Evolutionary conservation across 2,888 invertebrate genomes (phyloP), one percentile per base, ranked within the genome.

Genomic region (Ischnus inquisitorius): DNA sequence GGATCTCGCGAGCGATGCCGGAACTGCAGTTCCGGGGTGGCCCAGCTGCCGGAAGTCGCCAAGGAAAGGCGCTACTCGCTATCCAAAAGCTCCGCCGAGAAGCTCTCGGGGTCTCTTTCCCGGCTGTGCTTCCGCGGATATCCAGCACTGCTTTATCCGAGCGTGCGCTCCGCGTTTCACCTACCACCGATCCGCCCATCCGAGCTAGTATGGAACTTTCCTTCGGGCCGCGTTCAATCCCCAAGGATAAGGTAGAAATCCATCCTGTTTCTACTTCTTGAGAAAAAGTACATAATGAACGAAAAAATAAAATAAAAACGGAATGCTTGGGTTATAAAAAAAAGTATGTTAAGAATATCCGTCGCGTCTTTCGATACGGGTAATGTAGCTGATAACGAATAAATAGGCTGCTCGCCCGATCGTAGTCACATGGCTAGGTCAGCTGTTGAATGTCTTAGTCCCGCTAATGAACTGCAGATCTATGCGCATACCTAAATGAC

Each of bases 41-140:
- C 89, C 89, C 91, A 90, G 89, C 90, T 90, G 90, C 89, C 91
- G 91, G 91, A 92, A 92, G 91, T 90, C 82, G 88, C 89, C 90
- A 86, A 88, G 88, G 89, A 89, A 89, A 90, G 90, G 91, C 90
- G 91, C 92, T 90, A 87, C 88, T 87, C 88, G 86, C 85, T 74
- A 41, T 54, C 41, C 51, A 82, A 89, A n/a, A 90, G 90, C 91
- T 90, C 91, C 87, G 87, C 87, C 89, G 90, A 87, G 87, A 85
- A 90, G 89, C 89, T 88, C 87, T 85, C 71, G 60, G 60, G 41
- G 71, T 48, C 43, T 77, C 77, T 84, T 83, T 87, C 79, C 75
- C 54, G 69, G 82, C 75, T 57, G 68, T 69, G 57, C 69, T 71
- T 74, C 72, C 75, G 76, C 76, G 64, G 82, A 82, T 83, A 85